Base-by-base conservation (phyloP, 2,797 vertebrate genomes). In the Merluccius polli region DNA sequence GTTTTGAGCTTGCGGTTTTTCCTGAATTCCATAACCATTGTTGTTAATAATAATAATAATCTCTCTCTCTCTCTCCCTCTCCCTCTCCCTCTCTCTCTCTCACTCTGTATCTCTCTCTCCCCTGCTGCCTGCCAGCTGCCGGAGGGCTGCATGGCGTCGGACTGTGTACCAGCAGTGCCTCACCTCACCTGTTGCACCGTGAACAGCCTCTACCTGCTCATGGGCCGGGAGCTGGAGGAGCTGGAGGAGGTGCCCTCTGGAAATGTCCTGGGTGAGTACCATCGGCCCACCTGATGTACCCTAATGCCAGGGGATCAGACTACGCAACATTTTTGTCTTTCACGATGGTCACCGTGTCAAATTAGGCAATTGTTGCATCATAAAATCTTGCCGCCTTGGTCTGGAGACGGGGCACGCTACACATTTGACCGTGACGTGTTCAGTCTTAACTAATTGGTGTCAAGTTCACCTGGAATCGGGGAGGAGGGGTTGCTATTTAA, bases 141-240 rank as follows among this genome's bases (percentile, higher is more conserved):
- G 0, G 83, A 86, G 38, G 92, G 90, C 67, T 93, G 93, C 84
- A 89, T 82, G 1, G 80, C 92, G 16, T 75, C 75, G 4, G 91
- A 93, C 11, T 79, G 81, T 72, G 82, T 94, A 1, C 89, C 93
- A 0, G 67, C 79, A 0, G 73, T 98, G 0, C 95, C 97, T 67
- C 95, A 99, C 79, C 89, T 99, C 92, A 86, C 93, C 0, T 92
- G 92, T 77, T 96, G 96, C 65, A 92, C 93, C 0, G 48, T 97
- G 87, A 95, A 96, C 32, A 93, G 76, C 78, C 92, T 99, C 21
- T 99, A 96, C 81, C 92, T 99, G 73, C 92, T 99, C 69, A 99
- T 99, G 97, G 97, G 98, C 36, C 91, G 95, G 75, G 97, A 98
- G 82, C 94, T 99, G 32, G 95, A 99, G 78, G 94, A 95, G 9